These are phyloP conservation scores for Ornithoptera alexandrae DNA, from an alignment of 2,888 invertebrate species.

Conservation along the genomic window DNA sequence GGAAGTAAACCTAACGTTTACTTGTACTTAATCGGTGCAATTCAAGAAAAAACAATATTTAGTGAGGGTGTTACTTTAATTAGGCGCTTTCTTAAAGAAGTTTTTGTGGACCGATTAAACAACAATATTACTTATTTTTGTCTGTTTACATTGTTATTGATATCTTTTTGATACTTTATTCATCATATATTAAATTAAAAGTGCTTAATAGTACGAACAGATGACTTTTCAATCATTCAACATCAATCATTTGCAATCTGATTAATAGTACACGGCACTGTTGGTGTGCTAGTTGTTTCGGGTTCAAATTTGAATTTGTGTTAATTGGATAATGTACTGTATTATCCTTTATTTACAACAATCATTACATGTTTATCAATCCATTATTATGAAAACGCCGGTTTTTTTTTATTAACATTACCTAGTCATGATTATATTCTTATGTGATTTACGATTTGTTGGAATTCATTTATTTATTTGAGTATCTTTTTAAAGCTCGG, in stretches of 20 bases:
- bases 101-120: background rate
- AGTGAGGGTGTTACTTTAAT: background rate
- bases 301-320: background rate
- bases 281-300: background rate
- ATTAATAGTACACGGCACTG: no score
- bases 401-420: background rate
- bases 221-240: background rate
- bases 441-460: background rate
- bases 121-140: background rate
- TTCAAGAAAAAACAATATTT: background rate
- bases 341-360: background rate
- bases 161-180: background rate
- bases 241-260: no score
- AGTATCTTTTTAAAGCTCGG: constrained; percentile 80
- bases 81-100: background rate
- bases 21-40: no score
- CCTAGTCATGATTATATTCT: background rate
- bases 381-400: no score
- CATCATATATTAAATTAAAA: background rate
- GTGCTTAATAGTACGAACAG: background rate
- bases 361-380: no score
- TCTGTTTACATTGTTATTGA: background rate
- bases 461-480: background rate
- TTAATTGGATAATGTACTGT: background rate
- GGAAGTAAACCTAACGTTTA: no score